Evolutionary conservation across 2,113 vertebrate species (phyloP), one percentile per base, ranked within the genome.

Genomic region (Lipotes vexillifer): DNA sequence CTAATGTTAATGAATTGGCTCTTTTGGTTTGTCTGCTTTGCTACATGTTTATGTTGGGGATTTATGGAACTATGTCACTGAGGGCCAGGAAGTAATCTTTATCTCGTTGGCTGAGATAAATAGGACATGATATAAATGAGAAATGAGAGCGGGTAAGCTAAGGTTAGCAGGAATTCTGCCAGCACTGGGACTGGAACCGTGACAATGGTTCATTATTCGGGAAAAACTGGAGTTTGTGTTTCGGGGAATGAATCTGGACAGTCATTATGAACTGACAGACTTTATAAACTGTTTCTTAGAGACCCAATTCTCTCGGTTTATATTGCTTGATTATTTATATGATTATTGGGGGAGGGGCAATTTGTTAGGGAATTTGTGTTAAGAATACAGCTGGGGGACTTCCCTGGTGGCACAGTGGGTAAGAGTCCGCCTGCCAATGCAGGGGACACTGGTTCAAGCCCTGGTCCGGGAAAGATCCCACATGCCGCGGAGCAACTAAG

Each of bases 221-320:
- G 78, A 97, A 97, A 97, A 97, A 97, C 83, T 90, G 59, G 92
- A 97, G 97, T 97, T 97, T 97, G 97, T 98, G 97, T 97, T 96
- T 95, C 96, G 90, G 95, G 94, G 96, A 97, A 97, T 98, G 97
- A 96, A 96, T 97, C 93, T 97, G 92, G 95, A 97, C 96, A 97
- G 96, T 97, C 97, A 97, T 94, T 97, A 97, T 92, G 94, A 98
- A 88, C 97, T 92, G 97, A 97, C 97, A 97, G 97, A 90, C 96
- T 96, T 97, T 96, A 97, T 96, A 96, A 97, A 97, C 92, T 97
- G 87, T 96, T 93, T 96, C 97, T 97, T 81, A 97, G 87, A 97
- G 87, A 90, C 95, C 87, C 80, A 92, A 87, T 94, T 96, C 97
- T 95, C 95, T 95, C 74, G 23, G 65, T 90, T 96, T 97, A 97